phyloP scores from a whole-genome alignment of 2,888 invertebrate species.

The Argyra leucocephala region DNA sequence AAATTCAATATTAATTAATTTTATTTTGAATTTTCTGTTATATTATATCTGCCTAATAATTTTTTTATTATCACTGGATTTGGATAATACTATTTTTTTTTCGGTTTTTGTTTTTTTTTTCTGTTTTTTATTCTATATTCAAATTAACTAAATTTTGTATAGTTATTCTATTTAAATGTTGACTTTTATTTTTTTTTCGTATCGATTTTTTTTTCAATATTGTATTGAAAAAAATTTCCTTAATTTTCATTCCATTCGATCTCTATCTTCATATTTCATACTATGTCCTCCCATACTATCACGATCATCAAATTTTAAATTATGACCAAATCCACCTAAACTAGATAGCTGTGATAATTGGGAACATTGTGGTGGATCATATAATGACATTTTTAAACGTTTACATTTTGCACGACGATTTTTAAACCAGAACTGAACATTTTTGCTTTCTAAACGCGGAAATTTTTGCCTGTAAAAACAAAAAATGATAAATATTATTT shows the following conservation, averaged over 20 bases:
- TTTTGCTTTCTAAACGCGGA: constrained; percentile 96
- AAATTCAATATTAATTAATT: too few relatives aligned
- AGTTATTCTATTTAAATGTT: neutral
- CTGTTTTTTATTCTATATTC: neutral
- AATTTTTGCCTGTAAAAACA: constrained; percentile 76
- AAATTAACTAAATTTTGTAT: neutral
- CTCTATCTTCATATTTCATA: neutral
- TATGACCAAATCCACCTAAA: constrained; percentile 38
- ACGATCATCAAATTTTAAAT: constrained; percentile 38
- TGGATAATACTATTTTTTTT: neutral
- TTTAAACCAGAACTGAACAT: constrained; percentile 99
- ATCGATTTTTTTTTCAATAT: neutral
- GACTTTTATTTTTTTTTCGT: neutral
- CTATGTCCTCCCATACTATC: constrained; percentile 25
- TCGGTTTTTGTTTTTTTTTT: neutral
- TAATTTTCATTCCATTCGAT: constrained; percentile 3
- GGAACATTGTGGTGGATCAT: constrained; percentile 49
- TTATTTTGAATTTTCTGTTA: too few relatives aligned
- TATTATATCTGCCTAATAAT: too few relatives aligned
- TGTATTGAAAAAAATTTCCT: constrained; percentile 6
- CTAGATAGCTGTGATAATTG: constrained; percentile 39
- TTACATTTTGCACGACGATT: constrained; percentile 98
- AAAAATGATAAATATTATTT: constrained; percentile 7
- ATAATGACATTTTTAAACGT: constrained; percentile 82
- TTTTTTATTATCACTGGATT: neutral